These are phyloP conservation scores for Drosophila diplacantha DNA, from an alignment of 2,888 invertebrate species.

Conservation along the genomic window DNA sequence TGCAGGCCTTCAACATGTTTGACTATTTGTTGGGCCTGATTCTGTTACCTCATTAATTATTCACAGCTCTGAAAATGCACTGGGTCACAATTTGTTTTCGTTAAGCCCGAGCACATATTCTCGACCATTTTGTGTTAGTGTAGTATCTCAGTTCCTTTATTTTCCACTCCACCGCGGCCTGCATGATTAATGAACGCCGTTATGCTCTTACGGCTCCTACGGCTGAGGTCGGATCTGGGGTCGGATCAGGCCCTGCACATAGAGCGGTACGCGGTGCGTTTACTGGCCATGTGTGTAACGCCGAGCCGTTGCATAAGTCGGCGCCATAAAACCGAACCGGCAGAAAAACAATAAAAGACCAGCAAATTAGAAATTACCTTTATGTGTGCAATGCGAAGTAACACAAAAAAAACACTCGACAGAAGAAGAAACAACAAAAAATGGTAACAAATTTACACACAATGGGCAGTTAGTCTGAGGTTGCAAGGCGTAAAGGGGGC, in stretches of 20 bases:
- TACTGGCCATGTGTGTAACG: slow-evolving; percentile 52
- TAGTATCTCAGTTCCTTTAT: slow-evolving; percentile 22
- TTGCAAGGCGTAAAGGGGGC: slow-evolving; percentile 10
- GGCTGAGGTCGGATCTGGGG: slow-evolving; percentile 34
- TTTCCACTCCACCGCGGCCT: slow-evolving; percentile 35
- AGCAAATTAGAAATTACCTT: slow-evolving; percentile 72
- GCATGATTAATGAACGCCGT: slow-evolving; percentile 72
- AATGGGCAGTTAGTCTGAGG: slow-evolving; percentile 55
- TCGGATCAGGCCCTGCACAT: slow-evolving; percentile 42
- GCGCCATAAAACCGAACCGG: slow-evolving; percentile 58
- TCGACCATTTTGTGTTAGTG: slow-evolving; percentile 19
- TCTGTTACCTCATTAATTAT: slow-evolving; percentile 15
- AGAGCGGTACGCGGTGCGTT: slow-evolving; percentile 32
- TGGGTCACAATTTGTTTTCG: slow-evolving; percentile 22
- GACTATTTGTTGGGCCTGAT: neutral
- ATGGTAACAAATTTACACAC: slow-evolving; percentile 71
- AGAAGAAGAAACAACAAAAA: slow-evolving; percentile 34
- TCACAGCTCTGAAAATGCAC: slow-evolving; percentile 1
- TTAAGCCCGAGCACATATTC: slow-evolving; percentile 15
- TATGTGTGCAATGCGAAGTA: slow-evolving; percentile 60
- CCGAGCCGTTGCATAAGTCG: slow-evolving; percentile 48
- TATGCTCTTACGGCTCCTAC: slow-evolving; percentile 64
- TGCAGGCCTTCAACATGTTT: neutral
- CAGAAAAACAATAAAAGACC: slow-evolving; percentile 69
- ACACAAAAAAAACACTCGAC: slow-evolving; percentile 19